Base-by-base conservation (phyloP, 2,113 vertebrate species). In the Loxodonta africana region DNA sequence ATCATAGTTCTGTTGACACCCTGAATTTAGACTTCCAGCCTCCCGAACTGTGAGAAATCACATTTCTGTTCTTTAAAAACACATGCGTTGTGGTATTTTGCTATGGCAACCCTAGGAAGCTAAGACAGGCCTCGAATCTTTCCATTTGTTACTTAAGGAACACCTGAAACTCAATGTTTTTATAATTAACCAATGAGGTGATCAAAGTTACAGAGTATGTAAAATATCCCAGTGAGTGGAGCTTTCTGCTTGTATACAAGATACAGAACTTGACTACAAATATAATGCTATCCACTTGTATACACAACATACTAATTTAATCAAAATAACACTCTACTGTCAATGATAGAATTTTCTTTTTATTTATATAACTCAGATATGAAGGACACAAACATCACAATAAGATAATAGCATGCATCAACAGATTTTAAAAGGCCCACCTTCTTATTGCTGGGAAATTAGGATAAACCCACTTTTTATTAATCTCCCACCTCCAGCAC, bases 401-500 rank as follows among this genome's bases (percentile, higher is more conserved):
- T 60, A 76, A 90, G 44, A 94, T 69, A 71, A 74, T 37, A 78
- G 5, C 71, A 2, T 5, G 2, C 76, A 28, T 85, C 53, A 96
- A 74, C 67, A 97, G 33, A 89, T 91, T 48, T 97, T 12, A 88
- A 84, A 85, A 97, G 33, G 33, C n/a, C 33, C n/a, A 21, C 7
- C 53, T 96, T 96, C 9, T 91, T 67, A 85, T 57, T 95, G 26
- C 74, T 90, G 3, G 71, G 15, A 46, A 92, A 90, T 90, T 95
- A 90, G 33, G 20, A 83, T 97, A 96, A 96, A 48, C 92, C 95
- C 33, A 48, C 28, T 89, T 92, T 94, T 74, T 97, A 51, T 94
- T 98, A 95, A 86, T 28, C 33, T 97, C 88, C 57, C 28, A 96
- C 69, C 44, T 83, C 85, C 97, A 88, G 63, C 91, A 95, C 21